Evolutionary conservation across 2,797 vertebrate genomes (phyloP).

Genomic region (Botia kubotai): DNA sequence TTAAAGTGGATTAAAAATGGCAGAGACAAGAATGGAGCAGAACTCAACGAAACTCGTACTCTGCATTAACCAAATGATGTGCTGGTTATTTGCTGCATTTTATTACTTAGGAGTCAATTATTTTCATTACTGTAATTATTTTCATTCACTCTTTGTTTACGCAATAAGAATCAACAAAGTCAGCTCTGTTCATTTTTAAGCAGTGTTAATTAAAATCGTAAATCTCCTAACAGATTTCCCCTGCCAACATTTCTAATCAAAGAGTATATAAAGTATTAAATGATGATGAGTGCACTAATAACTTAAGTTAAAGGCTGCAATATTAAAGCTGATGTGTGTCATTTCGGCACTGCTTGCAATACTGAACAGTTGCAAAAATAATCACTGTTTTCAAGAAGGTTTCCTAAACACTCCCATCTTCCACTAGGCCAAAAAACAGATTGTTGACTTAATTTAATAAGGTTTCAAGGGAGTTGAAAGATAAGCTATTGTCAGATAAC

Average conservation of each 20-base stretch:
- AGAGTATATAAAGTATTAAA: constrained; percentile 22
- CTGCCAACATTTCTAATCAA: constrained; percentile 4
- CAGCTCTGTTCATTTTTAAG: constrained; percentile 32
- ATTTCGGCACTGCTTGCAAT: neutral
- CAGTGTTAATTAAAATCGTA: constrained; percentile 26
- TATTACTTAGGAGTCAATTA: constrained; percentile 54
- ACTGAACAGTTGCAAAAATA: neutral
- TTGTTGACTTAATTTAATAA: neutral
- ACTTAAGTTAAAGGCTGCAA: constrained; percentile 2
- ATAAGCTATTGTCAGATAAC: neutral
- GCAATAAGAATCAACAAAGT: constrained; percentile 40
- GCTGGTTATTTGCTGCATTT: constrained; percentile 51
- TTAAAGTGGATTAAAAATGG: constrained; percentile 49
- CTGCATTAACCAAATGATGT: constrained; percentile 17
- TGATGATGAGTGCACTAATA: neutral
- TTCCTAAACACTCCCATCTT: neutral
- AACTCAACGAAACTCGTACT: constrained; percentile 8
- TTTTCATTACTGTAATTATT: constrained; percentile 44
- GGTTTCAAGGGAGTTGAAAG: constrained; percentile 5
- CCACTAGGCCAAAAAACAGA: neutral
- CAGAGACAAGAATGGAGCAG: constrained; percentile 18
- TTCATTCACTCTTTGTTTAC: constrained; percentile 44
- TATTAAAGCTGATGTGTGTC: constrained; percentile 1
- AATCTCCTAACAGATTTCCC: constrained; percentile 28
- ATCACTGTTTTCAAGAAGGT: neutral